A percentile compares a stretch with the other conserved stretches of the same genome.
Conservation (phyloP, 2,797 vertebrate species). For the Danio tinwini region DNA sequence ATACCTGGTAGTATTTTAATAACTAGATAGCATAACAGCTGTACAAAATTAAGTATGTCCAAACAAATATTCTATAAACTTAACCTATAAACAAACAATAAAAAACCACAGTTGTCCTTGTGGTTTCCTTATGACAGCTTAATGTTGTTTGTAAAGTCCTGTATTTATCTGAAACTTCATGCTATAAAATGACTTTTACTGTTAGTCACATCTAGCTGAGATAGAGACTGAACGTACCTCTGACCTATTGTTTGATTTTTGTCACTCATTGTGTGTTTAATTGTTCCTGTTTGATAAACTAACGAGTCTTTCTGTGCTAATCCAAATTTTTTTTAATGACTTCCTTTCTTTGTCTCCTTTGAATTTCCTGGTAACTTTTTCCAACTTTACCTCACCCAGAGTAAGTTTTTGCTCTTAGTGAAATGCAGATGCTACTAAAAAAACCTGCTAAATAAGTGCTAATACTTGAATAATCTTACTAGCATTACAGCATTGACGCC, state of each 20-base stretch:
- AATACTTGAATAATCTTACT: background rate
- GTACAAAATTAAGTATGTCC: background rate
- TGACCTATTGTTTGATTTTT: slow-evolving; percentile 6
- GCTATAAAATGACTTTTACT: background rate
- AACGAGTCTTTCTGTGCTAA: slow-evolving; percentile 3
- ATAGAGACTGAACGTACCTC: background rate
- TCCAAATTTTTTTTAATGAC: slow-evolving; percentile 11
- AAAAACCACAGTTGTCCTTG: background rate
- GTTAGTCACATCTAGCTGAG: background rate
- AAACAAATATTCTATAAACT: no score
- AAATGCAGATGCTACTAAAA: background rate
- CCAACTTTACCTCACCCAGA: slow-evolving; percentile 10
- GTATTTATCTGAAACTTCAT: background rate
- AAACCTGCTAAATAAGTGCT: background rate
- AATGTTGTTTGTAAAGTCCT: background rate
- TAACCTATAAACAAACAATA: background rate
- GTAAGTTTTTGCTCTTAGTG: background rate
- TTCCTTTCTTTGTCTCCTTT: slow-evolving; percentile 45
- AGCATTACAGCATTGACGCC: no score
- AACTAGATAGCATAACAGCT: background rate
- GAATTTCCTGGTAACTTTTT: slow-evolving; percentile 25
- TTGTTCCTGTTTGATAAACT: slow-evolving; percentile 28
- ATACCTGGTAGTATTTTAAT: no score
- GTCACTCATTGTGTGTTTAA: slow-evolving; percentile 8
- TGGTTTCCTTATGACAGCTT: background rate